phyloP scores from a whole-genome alignment of 2,797 vertebrate genomes.

The Miichthys miiuy region DNA sequence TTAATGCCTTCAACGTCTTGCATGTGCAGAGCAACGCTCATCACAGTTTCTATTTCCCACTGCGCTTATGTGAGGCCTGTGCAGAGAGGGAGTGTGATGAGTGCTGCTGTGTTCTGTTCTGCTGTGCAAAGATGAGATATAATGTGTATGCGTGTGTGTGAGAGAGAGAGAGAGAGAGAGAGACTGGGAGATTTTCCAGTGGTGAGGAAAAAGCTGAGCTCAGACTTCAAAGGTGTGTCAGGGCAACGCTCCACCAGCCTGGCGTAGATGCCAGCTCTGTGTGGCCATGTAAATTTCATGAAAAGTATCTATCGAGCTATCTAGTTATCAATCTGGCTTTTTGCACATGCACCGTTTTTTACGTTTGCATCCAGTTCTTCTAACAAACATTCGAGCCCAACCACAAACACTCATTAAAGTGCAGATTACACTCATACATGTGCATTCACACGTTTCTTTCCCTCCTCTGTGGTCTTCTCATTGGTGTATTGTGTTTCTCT shows the following conservation, averaged over 20 bases:
- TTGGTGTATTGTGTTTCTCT: slow-evolving; percentile 61
- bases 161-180: slow-evolving; percentile 3
- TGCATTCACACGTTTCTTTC: slow-evolving; percentile 38
- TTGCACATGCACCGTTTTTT: slow-evolving; percentile 27
- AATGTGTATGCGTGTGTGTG: slow-evolving; percentile 11
- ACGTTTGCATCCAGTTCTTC: slow-evolving; percentile 8
- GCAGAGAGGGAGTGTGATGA: slow-evolving; percentile 51
- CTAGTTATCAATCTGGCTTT: slow-evolving; percentile 37
- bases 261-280: slow-evolving; percentile 54
- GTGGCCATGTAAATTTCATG: slow-evolving; percentile 72
- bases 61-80: slow-evolving; percentile 32
- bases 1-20: slow-evolving; percentile 50
- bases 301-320: slow-evolving; percentile 48
- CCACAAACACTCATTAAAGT: slow-evolving; percentile 45
- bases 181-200: slow-evolving; percentile 65
- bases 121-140: slow-evolving; percentile 42
- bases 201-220: slow-evolving; percentile 65
- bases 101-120: slow-evolving; percentile 45
- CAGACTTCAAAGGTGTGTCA: slow-evolving; percentile 79
- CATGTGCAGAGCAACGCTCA: slow-evolving; percentile 48
- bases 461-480: slow-evolving; percentile 43
- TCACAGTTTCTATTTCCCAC: slow-evolving; percentile 41
- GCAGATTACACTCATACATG: slow-evolving; percentile 27
- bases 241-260: slow-evolving; percentile 51
- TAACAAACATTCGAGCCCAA: slow-evolving; percentile 10